Conservation (phyloP, 2,797 vertebrate species). For the Phrynocephalus vlangalii region DNA sequence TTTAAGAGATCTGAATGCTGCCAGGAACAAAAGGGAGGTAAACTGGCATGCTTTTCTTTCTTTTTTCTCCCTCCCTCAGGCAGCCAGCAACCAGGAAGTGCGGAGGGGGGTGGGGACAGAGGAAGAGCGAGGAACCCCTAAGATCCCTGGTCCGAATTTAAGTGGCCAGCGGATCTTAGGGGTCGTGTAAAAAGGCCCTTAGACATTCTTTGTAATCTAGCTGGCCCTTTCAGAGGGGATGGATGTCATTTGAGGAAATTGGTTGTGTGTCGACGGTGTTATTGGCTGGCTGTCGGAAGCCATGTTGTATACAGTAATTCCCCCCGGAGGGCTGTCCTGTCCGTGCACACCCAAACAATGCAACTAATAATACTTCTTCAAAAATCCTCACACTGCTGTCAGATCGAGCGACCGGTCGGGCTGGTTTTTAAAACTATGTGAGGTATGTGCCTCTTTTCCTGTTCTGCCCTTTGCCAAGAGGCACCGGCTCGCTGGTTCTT, state of each 20-base stretch:
- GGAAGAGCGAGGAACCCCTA: too few relatives aligned
- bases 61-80: too few relatives aligned
- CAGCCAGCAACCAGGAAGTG: too few relatives aligned
- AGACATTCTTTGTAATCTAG: neutral
- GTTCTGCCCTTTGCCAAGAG: neutral
- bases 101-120: too few relatives aligned
- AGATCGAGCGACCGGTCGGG: neutral
- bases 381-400: neutral
- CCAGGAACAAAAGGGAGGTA: too few relatives aligned
- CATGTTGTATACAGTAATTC: too few relatives aligned
- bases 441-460: conserved; percentile 23
- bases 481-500: neutral
- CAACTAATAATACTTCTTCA: neutral
- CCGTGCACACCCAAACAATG: neutral
- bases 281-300: neutral
- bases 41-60: too few relatives aligned
- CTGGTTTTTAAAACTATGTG: conserved; percentile 19
- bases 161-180: too few relatives aligned
- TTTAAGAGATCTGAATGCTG: too few relatives aligned
- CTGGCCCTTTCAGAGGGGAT: neutral
- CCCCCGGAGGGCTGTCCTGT: neutral
- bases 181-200: too few relatives aligned
- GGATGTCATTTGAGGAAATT: neutral
- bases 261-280: neutral
- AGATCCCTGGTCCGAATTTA: too few relatives aligned